Evolutionary conservation across 2,797 vertebrate genomes (phyloP).

Genomic region (Squalus acanthias): DNA sequence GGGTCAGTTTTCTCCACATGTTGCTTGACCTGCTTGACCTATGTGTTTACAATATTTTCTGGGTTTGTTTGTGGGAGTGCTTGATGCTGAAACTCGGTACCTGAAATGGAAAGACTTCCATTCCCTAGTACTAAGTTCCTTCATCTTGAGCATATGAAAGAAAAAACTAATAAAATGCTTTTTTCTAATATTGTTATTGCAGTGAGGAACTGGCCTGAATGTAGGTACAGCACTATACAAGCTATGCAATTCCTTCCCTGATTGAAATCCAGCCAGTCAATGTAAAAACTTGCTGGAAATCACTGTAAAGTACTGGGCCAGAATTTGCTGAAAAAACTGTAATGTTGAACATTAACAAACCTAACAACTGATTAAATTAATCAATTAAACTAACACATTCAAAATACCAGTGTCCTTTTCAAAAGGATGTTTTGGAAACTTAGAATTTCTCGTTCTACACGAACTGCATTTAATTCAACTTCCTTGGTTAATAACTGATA

Average conservation of each 20-base stretch:
- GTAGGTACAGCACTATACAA: neutral
- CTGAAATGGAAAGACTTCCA: neutral
- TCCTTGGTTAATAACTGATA: slow-evolving; percentile 22
- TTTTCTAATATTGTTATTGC: neutral
- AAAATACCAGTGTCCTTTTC: neutral
- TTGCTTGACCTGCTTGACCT: neutral
- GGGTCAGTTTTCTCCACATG: no score
- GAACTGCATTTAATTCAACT: neutral
- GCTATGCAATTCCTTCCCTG: neutral
- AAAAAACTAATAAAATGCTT: neutral
- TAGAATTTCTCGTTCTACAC: neutral
- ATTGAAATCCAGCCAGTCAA: neutral
- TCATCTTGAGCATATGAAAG: neutral
- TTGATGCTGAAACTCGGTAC: neutral
- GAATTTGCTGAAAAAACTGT: neutral
- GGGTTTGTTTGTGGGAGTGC: neutral
- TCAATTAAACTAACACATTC: neutral
- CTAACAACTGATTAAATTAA: neutral
- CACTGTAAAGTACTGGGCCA: neutral
- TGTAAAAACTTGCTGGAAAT: neutral
- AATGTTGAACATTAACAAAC: neutral
- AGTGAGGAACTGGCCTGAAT: neutral
- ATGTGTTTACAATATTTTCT: no score
- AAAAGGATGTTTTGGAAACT: neutral
- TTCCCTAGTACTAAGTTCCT: neutral